Conservation (phyloP, 2,797 vertebrate species). For the Merluccius polli region DNA sequence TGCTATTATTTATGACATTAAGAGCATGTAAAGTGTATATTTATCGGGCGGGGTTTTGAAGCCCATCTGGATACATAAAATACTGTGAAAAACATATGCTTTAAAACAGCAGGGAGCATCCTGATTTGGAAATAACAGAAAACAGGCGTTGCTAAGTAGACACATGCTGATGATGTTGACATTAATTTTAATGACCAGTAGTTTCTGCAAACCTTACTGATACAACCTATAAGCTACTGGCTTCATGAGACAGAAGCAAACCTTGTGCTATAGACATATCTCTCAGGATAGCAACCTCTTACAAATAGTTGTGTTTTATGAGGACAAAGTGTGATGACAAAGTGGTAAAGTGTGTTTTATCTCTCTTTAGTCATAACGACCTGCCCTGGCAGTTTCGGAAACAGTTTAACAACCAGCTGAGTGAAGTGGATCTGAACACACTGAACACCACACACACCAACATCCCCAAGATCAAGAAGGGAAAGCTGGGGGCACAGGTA, state of each 20-base stretch:
- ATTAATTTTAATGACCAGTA: not conserved
- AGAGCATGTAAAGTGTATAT: too few species aligned
- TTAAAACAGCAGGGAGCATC: too few species aligned
- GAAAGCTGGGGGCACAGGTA: slow-evolving; percentile 87
- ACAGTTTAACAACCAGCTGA: slow-evolving; percentile 78
- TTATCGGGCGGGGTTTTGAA: too few species aligned
- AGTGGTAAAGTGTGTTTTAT: not conserved
- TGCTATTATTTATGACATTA: too few species aligned
- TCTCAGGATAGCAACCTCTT: too few species aligned
- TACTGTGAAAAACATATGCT: too few species aligned
- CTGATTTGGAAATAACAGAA: too few species aligned
- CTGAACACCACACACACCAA: slow-evolving; percentile 84
- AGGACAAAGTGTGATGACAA: not conserved
- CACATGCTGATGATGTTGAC: not conserved
- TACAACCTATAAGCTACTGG: too few species aligned
- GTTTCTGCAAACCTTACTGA: not conserved
- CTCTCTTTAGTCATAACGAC: slow-evolving; percentile 83
- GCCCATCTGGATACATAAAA: too few species aligned
- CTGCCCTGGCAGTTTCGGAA: slow-evolving; percentile 84
- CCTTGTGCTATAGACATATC: too few species aligned
- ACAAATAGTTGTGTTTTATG: not conserved
- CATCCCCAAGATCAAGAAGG: slow-evolving; percentile 81
- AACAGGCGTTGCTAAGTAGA: not conserved
- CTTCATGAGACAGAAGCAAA: too few species aligned
- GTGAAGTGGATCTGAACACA: slow-evolving; percentile 68